Percentiles rank a stretch among this genome's conserved stretches.
Evolutionary conservation across 2,113 vertebrate species (phyloP).

Genomic region (Hydrochoerus hydrochaeris): DNA sequence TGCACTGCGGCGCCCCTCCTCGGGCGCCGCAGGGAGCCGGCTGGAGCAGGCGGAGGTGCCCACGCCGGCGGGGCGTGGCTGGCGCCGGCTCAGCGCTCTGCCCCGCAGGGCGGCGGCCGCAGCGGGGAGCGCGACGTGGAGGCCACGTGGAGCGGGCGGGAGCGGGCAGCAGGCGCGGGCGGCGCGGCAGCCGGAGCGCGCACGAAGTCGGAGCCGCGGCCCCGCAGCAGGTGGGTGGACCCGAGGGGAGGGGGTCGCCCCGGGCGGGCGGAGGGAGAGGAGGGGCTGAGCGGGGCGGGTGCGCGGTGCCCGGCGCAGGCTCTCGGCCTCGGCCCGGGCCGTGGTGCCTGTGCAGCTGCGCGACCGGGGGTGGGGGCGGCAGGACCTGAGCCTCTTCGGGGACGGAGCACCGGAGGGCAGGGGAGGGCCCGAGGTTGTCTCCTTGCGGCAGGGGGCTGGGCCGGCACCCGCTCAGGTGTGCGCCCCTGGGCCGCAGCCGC

Average conservation of each 20-base stretch:
- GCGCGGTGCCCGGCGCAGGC: neutral
- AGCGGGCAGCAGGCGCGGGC: constrained; percentile 33
- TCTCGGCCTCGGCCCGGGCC: neutral
- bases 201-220: neutral
- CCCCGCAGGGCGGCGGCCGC: constrained; percentile 68
- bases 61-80: neutral
- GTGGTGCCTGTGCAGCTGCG: too few relatives aligned
- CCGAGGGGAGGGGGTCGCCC: neutral
- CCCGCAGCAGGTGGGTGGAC: constrained; percentile 43
- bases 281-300: neutral
- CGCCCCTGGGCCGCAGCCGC: neutral
- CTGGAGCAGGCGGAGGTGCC: neutral
- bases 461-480: neutral
- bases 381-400: too few relatives aligned
- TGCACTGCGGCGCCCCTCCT: neutral
- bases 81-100: constrained; percentile 59
- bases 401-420: neutral
- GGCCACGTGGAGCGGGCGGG: constrained; percentile 79
- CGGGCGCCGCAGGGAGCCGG: neutral
- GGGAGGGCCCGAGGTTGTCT: neutral
- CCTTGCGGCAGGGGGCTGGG: neutral
- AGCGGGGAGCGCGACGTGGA: constrained; percentile 74
- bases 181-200: neutral
- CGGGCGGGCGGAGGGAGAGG: too few relatives aligned
- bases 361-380: neutral